Evolutionary conservation across 2,888 invertebrate genomes (phyloP).

Genomic region (Sinodicranocentrus sp.): DNA sequence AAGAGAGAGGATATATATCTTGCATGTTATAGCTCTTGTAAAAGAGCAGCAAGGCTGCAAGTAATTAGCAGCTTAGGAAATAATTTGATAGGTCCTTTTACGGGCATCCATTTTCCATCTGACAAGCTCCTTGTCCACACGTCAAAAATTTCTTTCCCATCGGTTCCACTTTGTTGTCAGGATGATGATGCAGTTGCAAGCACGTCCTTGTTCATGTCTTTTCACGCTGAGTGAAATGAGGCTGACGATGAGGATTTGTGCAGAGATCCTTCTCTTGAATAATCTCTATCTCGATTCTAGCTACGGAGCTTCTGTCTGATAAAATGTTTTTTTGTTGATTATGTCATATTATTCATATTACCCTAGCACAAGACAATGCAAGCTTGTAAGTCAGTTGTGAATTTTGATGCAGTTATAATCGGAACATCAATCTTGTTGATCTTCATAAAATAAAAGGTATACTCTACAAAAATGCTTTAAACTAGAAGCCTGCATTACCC

Average conservation of each 20-base stretch:
- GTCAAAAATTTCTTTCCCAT: not conserved
- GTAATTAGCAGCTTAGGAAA: conserved; percentile 36
- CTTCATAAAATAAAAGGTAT: not conserved
- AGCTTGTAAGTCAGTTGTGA: not conserved
- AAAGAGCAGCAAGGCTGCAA: conserved; percentile 18
- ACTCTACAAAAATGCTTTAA: not conserved
- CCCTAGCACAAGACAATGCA: no score
- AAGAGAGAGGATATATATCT: no score
- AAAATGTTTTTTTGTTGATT: conserved; percentile 18
- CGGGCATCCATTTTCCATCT: not conserved
- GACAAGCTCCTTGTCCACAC: not conserved
- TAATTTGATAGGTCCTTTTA: conserved; percentile 10
- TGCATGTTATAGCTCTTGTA: no score
- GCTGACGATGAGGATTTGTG: not conserved
- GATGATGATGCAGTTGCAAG: not conserved
- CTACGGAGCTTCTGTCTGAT: conserved; percentile 2
- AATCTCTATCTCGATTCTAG: not conserved
- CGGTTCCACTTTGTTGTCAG: not conserved
- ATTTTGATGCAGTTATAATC: not conserved
- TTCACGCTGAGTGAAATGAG: not conserved
- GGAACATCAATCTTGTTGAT: not conserved
- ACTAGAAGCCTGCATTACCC: not conserved
- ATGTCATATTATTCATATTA: conserved; percentile 18
- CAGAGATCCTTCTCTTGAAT: no score
- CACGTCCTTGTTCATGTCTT: not conserved